phyloP scores from a whole-genome alignment of 2,797 vertebrate genomes.

The Acanthornis magna region DNA sequence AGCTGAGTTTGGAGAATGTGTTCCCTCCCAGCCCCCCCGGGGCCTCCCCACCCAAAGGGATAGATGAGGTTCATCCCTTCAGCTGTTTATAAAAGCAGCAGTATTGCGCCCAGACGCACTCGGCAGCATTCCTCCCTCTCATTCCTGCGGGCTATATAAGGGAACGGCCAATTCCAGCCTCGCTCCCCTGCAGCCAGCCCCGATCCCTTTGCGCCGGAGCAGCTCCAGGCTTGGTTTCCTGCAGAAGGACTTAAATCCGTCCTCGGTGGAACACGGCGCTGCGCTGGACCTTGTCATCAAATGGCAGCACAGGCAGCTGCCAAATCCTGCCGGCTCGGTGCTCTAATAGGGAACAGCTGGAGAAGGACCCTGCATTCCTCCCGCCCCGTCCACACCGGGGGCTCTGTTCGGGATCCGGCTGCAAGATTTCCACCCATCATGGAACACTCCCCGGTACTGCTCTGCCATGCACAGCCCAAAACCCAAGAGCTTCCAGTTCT shows the following conservation, averaged over 20 bases:
- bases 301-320: constrained; percentile 71
- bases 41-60: constrained; percentile 37
- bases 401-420: constrained; percentile 67
- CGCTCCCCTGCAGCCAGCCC: neutral
- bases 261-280: neutral
- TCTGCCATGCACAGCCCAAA: neutral
- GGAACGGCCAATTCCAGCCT: constrained; percentile 68
- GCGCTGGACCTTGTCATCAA: constrained; percentile 67
- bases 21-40: neutral
- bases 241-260: constrained; percentile 23
- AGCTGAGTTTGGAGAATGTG: neutral
- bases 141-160: constrained; percentile 69
- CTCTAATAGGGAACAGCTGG: constrained; percentile 77
- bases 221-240: neutral
- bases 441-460: neutral
- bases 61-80: constrained; percentile 32
- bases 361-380: constrained; percentile 72
- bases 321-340: constrained; percentile 60
- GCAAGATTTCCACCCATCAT: constrained; percentile 43
- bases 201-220: neutral
- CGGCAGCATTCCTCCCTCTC: constrained; percentile 32
- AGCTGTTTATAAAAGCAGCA: constrained; percentile 63
- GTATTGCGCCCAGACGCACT: neutral
- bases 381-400: constrained; percentile 69
- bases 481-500: neutral